Evolutionary conservation across 2,888 invertebrate species (phyloP).

Genomic region (Andrena trimmerana): DNA sequence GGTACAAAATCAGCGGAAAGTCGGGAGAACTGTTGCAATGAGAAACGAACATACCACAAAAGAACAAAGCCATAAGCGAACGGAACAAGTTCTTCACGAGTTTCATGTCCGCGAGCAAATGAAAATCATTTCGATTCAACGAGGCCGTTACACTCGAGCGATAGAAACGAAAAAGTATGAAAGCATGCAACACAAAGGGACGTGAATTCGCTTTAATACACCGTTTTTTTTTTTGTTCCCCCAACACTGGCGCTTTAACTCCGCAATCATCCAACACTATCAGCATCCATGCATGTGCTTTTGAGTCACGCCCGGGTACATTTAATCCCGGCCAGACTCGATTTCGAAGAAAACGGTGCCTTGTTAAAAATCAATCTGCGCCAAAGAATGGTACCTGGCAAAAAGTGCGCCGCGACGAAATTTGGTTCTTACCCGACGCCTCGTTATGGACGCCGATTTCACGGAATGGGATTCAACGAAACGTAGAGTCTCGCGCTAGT

Average conservation of each 20-base stretch:
- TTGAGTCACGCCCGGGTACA: background rate
- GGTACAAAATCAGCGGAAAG: no score
- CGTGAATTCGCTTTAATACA: conserved; percentile 12
- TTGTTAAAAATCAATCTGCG: conserved; percentile 31
- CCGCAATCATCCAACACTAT: conserved; percentile 11
- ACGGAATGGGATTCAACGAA: conserved; percentile 11
- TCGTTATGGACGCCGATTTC: conserved; percentile 25
- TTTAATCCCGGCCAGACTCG: conserved; percentile 11
- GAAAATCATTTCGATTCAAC: conserved; percentile 15
- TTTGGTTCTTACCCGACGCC: background rate
- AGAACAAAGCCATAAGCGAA: background rate
- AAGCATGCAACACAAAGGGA: background rate
- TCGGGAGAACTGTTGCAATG: no score
- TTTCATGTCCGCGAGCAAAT: background rate
- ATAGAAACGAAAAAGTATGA: conserved; percentile 3
- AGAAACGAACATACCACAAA: background rate
- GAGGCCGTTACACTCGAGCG: background rate
- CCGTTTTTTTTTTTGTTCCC: background rate
- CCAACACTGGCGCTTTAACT: conserved; percentile 3
- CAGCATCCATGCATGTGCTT: conserved; percentile 9
- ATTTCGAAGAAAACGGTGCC: background rate
- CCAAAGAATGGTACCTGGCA: background rate
- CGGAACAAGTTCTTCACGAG: background rate
- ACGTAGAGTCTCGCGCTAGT: conserved; percentile 7
- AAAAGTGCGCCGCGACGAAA: conserved; percentile 19